Conservation (phyloP, 2,888 invertebrate genomes). For the Thereva unica region DNA sequence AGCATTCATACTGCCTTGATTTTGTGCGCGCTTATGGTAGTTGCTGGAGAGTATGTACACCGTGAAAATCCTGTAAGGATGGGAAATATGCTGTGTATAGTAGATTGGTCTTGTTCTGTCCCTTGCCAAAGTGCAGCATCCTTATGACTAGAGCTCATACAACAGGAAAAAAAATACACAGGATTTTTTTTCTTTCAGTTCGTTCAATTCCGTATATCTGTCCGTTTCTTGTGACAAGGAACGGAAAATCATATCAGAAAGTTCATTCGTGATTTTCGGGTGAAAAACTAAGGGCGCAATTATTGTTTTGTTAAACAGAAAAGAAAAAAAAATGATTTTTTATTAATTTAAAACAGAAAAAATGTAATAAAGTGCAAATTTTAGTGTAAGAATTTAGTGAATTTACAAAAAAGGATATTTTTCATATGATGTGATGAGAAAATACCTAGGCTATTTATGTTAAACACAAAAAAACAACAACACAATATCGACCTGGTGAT, state of each 20-base stretch:
- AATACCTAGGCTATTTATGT: too few relatives aligned
- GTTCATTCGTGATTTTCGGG: slow-evolving; percentile 40
- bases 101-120: slow-evolving; percentile 25
- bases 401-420: too few relatives aligned
- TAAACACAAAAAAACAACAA: too few relatives aligned
- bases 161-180: too few relatives aligned
- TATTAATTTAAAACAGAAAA: too few relatives aligned
- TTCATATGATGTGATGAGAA: too few relatives aligned
- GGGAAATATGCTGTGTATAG: slow-evolving; percentile 2
- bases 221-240: slow-evolving; percentile 22
- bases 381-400: too few relatives aligned
- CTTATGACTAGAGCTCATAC: slow-evolving; percentile 3
- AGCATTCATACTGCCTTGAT: slow-evolving; percentile 15
- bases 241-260: slow-evolving; percentile 13
- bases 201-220: slow-evolving; percentile 19
- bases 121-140: slow-evolving; percentile 12
- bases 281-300: slow-evolving; percentile 36
- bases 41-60: too few relatives aligned
- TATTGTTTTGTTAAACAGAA: slow-evolving; percentile 7
- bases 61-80: too few relatives aligned
- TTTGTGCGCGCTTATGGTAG: neutral
- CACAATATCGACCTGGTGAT: too few relatives aligned
- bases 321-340: neutral
- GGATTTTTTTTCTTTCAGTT: slow-evolving; percentile 14
- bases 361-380: too few relatives aligned